Base-by-base conservation (phyloP, 2,888 invertebrate species). In the Tortrix viridana region DNA sequence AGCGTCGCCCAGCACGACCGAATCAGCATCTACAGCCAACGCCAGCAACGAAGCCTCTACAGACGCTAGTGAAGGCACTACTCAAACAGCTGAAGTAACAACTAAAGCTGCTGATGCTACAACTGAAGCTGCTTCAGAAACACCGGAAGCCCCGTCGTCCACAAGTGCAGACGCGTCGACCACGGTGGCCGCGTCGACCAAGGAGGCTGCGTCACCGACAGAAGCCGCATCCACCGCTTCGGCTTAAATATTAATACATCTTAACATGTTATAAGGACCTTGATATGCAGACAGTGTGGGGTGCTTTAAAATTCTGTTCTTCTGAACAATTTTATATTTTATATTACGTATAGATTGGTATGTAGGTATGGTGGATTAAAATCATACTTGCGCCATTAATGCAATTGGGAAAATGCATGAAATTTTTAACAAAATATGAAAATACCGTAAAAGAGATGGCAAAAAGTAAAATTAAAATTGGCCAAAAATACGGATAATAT, bases 121-220 rank as follows among this genome's bases (percentile, higher is more conserved):
- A 22, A 65, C 70, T 37, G 67, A 72, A 44, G 71, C 70, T 22
- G 71, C 71, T 59, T 74, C 75, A 66, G 66, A 69, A 5, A 72
- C 67, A 5, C 68, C 71, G 6, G 60, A 63, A 60, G 44, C 68
- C 9, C 65, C 71, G 14, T 71, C 75, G 41, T 65, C 65, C 52
- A 65, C 71, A 67, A 55, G 49, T 9, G 55, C 61, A 18, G 61
- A 68, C 26, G 32, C 55, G 32, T 56, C 68, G 18, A 59, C 60
- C 23, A 65, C 67, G 60, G 71, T 69, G 32, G 32, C 71, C 14
- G 71, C 75, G 41, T 63, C 65, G 48, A 65, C 71, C 67, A 65
- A 66, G 60, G 70, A 69, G 63, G 67, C 65, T 47, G 65, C 60
- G 46, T 54, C 73, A 18, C 56, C 60, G 22, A 65, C 67, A 61